Evolutionary conservation across 1,140 invertebrate genomes (phyloP).

Genomic region (Ridgeia piscesae): DNA sequence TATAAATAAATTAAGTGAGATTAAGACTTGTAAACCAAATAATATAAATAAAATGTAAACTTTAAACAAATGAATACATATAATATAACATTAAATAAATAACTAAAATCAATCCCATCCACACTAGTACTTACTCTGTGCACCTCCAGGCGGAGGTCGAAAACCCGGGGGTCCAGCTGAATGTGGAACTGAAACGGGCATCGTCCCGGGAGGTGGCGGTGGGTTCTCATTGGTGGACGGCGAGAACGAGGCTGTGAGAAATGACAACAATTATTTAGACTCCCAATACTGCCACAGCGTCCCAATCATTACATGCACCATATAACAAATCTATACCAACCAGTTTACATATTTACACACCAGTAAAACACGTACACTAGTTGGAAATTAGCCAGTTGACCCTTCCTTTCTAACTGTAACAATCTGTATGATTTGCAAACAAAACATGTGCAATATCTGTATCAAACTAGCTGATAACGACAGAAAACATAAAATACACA

Average conservation of each 20-base stretch:
- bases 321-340: background rate
- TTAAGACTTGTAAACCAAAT: too few species aligned
- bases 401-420: background rate
- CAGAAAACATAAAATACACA: background rate
- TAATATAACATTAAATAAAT: too few species aligned
- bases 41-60: too few species aligned
- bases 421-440: background rate
- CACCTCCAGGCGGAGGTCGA: background rate
- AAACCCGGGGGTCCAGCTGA: background rate
- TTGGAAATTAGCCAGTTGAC: background rate
- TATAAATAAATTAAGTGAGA: too few species aligned
- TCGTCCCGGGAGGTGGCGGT: background rate
- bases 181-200: background rate
- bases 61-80: too few species aligned
- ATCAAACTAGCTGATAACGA: background rate
- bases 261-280: background rate
- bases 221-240: slow-evolving; percentile 11
- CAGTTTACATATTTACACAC: background rate
- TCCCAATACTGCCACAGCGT: background rate
- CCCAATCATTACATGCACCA: background rate
- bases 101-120: too few species aligned
- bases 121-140: background rate
- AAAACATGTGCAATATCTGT: background rate
- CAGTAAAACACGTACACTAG: background rate
- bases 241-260: background rate